phyloP scores from a whole-genome alignment of 2,797 vertebrate genomes.

The Glossophaga mutica region DNA sequence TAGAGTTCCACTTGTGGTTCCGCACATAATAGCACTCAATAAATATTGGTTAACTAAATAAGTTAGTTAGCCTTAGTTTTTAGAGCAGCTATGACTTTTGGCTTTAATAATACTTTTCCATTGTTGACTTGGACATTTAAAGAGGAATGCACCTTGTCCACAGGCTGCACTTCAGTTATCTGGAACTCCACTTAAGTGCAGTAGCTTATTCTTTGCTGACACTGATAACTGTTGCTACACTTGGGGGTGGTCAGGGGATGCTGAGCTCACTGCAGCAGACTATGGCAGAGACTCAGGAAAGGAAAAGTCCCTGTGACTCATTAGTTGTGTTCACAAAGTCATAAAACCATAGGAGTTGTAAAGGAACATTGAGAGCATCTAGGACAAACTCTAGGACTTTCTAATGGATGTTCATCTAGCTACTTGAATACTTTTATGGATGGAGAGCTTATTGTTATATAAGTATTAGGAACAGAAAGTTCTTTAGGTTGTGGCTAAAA shows the following conservation, averaged over 20 bases:
- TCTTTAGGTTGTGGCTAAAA: background rate
- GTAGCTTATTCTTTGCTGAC: background rate
- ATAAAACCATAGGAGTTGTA: background rate
- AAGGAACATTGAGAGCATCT: background rate
- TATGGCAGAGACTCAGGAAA: background rate
- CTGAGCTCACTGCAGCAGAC: background rate
- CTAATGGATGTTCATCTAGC: background rate
- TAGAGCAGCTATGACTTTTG: background rate
- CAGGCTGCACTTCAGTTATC: background rate
- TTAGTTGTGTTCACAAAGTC: background rate
- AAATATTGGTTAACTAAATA: background rate
- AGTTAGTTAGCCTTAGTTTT: background rate
- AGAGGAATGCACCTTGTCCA: background rate
- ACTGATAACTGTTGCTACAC: background rate
- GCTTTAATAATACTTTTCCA: background rate
- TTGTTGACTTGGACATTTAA: background rate
- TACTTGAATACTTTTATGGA: background rate
- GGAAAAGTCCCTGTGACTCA: background rate
- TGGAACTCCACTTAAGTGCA: background rate
- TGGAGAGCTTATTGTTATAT: background rate
- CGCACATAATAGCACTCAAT: too few species aligned
- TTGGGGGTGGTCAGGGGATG: rapidly evolving
- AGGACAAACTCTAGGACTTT: background rate
- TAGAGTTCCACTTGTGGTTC: background rate
- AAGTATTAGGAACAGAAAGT: background rate